phyloP scores from a whole-genome alignment of 2,113 vertebrate genomes.

The Choloepus hoffmanni region DNA sequence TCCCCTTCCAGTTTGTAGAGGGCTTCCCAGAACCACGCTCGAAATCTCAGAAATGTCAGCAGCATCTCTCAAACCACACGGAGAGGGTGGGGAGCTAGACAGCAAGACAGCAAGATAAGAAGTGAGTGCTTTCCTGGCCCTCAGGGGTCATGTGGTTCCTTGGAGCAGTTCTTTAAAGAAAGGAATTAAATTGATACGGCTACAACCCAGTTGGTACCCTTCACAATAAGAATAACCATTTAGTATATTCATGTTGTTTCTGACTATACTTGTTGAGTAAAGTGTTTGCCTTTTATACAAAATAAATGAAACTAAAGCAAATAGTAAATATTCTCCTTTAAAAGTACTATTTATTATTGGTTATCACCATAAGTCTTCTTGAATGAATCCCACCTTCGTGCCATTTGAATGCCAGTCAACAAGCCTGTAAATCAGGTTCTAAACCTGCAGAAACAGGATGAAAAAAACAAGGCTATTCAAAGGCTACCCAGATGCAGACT shows the following conservation, averaged over 20 bases:
- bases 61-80: conserved; percentile 12
- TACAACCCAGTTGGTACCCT: conserved; percentile 74
- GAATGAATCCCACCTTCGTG: background rate
- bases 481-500: background rate
- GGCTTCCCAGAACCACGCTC: background rate
- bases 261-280: conserved; percentile 68
- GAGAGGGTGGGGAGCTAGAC: background rate
- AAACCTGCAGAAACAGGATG: background rate
- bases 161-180: conserved; percentile 67
- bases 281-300: conserved; percentile 75
- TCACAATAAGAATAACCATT: conserved; percentile 77
- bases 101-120: conserved; percentile 61
- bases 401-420: background rate
- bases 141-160: background rate
- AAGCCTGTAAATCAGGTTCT: background rate
- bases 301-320: conserved; percentile 72
- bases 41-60: conserved; percentile 5
- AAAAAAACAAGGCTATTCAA: background rate
- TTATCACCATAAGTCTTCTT: conserved; percentile 50
- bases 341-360: conserved; percentile 71
- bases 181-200: conserved; percentile 76
- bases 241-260: conserved; percentile 75
- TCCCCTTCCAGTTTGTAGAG: background rate
- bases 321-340: conserved; percentile 74
- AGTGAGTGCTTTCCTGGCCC: conserved; percentile 47